Conservation (phyloP, 2,113 vertebrate genomes). For the Pogonocichla stellata region DNA sequence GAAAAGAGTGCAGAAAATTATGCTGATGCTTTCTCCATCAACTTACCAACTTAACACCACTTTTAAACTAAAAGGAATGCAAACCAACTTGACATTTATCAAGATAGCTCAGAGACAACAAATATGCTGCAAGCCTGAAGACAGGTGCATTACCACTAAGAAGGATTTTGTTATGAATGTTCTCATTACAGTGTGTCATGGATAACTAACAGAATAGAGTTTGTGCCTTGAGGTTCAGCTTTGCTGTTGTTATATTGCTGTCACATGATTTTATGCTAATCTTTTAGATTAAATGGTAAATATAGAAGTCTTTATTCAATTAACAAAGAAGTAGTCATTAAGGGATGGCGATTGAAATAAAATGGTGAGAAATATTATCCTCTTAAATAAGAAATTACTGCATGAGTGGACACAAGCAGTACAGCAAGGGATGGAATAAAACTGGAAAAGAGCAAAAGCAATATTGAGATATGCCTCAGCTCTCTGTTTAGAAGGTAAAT, state of each 20-base stretch:
- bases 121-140: constrained; percentile 46
- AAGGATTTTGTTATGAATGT: constrained; percentile 53
- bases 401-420: neutral
- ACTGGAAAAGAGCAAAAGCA: neutral
- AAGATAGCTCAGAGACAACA: constrained; percentile 31
- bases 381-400: neutral
- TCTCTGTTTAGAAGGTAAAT: neutral
- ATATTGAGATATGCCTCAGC: neutral
- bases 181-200: constrained; percentile 44
- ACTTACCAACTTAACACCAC: neutral
- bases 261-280: constrained; percentile 44
- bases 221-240: constrained; percentile 46
- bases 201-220: constrained; percentile 34
- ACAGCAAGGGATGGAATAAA: neutral
- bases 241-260: neutral
- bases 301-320: constrained; percentile 43
- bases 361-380: neutral
- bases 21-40: neutral
- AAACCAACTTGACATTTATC: constrained; percentile 23
- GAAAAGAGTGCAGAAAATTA: neutral
- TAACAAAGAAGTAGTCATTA: constrained; percentile 2
- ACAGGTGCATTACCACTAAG: constrained; percentile 41
- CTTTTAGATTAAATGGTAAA: constrained; percentile 36
- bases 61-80: neutral
- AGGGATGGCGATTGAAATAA: neutral